phyloP scores from a whole-genome alignment of 2,113 vertebrate genomes.

The Myotis yumanensis region DNA sequence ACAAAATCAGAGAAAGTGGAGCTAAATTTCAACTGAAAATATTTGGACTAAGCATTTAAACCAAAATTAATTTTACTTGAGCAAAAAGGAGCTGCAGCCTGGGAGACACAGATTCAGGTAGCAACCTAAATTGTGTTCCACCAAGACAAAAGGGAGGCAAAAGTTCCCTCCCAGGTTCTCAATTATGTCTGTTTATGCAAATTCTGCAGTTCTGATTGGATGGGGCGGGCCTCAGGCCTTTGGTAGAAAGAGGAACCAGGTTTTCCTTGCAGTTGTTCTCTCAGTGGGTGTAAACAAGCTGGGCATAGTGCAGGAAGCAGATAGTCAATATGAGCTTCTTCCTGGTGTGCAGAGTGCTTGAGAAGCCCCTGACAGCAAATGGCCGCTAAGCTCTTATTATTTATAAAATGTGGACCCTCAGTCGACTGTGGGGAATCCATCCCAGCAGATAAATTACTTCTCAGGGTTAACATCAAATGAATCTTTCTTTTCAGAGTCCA shows the following conservation, averaged over 20 bases:
- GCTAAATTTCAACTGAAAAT: constrained; percentile 29
- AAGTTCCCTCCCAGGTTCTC: not conserved
- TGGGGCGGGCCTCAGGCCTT: not conserved
- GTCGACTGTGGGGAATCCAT: not conserved
- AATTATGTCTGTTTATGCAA: not conserved
- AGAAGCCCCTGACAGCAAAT: not conserved
- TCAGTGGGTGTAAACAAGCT: not conserved
- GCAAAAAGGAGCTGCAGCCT: not conserved
- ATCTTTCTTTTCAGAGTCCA: not conserved
- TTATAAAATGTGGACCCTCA: not conserved
- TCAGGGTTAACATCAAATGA: not conserved
- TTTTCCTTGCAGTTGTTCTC: not conserved
- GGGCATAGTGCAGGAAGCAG: not conserved
- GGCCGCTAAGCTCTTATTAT: not conserved
- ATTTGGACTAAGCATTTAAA: not conserved
- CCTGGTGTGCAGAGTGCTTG: not conserved
- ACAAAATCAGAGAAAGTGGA: not conserved
- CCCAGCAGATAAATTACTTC: not conserved
- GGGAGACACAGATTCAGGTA: not conserved
- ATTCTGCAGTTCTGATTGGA: not conserved
- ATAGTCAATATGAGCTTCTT: not conserved
- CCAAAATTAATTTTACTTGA: not conserved
- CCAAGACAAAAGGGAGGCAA: not conserved
- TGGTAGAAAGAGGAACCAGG: not conserved
- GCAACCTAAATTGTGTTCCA: not conserved